Conservation (phyloP, 2,113 vertebrate species). For the Eira barbara region DNA sequence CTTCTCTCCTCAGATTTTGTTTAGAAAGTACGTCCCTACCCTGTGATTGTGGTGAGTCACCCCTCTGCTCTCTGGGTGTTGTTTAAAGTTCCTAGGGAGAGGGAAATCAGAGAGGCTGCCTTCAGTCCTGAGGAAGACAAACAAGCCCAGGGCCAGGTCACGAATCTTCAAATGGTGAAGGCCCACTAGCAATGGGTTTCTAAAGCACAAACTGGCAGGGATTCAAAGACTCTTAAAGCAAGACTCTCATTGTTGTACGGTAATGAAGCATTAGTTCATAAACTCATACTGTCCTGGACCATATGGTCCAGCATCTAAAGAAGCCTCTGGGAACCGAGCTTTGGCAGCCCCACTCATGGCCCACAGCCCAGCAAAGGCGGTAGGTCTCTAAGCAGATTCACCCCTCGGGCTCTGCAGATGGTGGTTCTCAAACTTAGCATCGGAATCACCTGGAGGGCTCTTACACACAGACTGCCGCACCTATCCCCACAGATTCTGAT, state of each 20-base stretch:
- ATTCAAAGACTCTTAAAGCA: background rate
- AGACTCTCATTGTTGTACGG: background rate
- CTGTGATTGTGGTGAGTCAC: constrained; percentile 24
- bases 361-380: background rate
- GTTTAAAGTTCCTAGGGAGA: constrained; percentile 31
- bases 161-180: background rate
- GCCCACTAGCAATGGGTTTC: background rate
- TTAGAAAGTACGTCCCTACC: constrained; percentile 18
- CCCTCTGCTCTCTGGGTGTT: background rate
- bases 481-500: background rate
- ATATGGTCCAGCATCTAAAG: background rate
- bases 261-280: constrained; percentile 18
- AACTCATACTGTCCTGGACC: background rate
- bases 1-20: background rate
- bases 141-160: background rate
- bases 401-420: background rate
- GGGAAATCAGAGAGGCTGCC: background rate
- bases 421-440: background rate
- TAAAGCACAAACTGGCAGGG: background rate
- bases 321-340: background rate
- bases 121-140: background rate
- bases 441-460: background rate
- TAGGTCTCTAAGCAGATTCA: background rate
- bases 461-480: background rate
- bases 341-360: background rate